Base-by-base conservation (phyloP, 2,888 invertebrate species). In the Sphinx pinastri region DNA sequence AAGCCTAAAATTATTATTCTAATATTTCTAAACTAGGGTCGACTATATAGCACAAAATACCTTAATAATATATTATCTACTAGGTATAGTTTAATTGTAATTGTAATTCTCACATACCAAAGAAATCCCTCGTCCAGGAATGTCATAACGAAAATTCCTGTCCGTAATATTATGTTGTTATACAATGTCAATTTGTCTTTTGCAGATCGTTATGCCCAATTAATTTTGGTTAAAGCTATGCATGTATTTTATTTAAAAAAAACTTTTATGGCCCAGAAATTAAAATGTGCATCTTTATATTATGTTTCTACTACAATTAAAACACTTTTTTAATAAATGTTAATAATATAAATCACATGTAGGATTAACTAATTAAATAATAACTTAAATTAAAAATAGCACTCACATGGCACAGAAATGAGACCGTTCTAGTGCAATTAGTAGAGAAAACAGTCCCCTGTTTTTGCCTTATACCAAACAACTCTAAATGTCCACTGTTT, bases 131-230 rank as follows among this genome's bases (percentile, higher is more conserved):
- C 19, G 19, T 11, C 16, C n/a, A 10, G 60, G 60, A 60, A 60
- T 60, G 45, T 60, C 60, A 38, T 12, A 60, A 47, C 63, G 19
- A 7, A 25, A 49, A 49, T 63, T 49, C 63, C 63, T 14, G 19
- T 13, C 49, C 63, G 12, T 13, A 63, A 63, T 63, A 49, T 16
- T 60, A 60, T 47, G 60, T 47, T 47, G 45, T 63, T 2, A 63
- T 49, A 49, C 63, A 63, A 49, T 25, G 19, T 63, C 19, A 63
- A 25, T 63, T 63, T 63, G 8, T 47, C 60, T 7, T 63, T 63
- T 19, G 12, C 47, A 63, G 19, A 63, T 63, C 4, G 19, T 63
- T 47, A 63, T 16, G 47, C 11, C 16, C 47, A 47, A 19, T 47
- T 63, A 47, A 63, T 47, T 63, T 19, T 19, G 47, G 25, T n/a